phyloP scores from a whole-genome alignment of 1,140 invertebrate species.

The Dreissena rostriformis region DNA sequence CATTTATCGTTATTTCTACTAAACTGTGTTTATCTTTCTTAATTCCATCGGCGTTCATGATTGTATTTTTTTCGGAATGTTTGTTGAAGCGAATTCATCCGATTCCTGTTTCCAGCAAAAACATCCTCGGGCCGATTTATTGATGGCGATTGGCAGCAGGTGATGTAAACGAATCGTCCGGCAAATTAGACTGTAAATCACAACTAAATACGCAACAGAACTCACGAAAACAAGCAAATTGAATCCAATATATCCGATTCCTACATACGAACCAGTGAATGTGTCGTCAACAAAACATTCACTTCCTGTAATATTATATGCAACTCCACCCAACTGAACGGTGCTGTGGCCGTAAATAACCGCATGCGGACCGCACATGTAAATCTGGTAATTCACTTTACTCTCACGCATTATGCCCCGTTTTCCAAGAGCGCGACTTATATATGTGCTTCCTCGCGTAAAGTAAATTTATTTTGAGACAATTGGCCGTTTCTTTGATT shows the following conservation, averaged over 20 bases:
- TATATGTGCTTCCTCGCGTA: too few relatives aligned
- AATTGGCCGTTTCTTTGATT: too few relatives aligned
- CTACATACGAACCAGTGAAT: not conserved
- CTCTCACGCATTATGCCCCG: too few relatives aligned
- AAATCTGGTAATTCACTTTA: too few relatives aligned
- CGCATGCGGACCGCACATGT: too few relatives aligned
- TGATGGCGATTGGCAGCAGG: not conserved
- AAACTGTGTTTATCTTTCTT: not conserved
- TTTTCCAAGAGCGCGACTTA: too few relatives aligned
- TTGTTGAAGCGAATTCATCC: too few relatives aligned
- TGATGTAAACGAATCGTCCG: slow-evolving; percentile 27
- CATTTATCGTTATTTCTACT: too few relatives aligned
- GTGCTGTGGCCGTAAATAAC: slow-evolving; percentile 38
- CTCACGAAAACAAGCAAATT: slow-evolving; percentile 16
- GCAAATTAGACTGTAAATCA: slow-evolving; percentile 41
- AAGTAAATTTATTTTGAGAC: too few relatives aligned
- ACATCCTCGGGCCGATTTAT: not conserved
- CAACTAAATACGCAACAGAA: not conserved
- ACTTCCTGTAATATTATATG: slow-evolving; percentile 1
- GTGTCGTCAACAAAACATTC: slow-evolving; percentile 51
- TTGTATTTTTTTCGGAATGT: not conserved
- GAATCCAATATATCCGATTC: slow-evolving; percentile 30
- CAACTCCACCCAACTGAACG: not conserved
- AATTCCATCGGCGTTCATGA: not conserved
- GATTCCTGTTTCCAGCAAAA: not conserved